Evolutionary conservation across 2,888 invertebrate genomes (phyloP), one percentile per base, ranked within the genome.

Genomic region (Cheilosia soror): DNA sequence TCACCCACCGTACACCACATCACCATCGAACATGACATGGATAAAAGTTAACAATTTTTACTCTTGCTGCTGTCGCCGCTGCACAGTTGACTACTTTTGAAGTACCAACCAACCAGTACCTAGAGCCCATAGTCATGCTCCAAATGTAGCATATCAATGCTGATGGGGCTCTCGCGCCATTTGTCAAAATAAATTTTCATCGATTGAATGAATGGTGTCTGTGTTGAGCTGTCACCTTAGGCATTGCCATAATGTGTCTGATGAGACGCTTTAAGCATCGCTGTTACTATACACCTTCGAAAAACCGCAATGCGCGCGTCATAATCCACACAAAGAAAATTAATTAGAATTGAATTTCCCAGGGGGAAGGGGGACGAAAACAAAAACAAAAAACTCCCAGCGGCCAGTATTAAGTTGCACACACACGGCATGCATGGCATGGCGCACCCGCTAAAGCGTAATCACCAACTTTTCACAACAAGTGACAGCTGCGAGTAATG

Each of bases 401-500:
- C 49, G 57, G 58, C 51, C 51, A 31, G 62, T 80, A 80, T 80
- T 75, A 68, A 51, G 71, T 72, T 77, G 49, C 72, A 68, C 42
- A 60, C 7, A 25, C 69, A 75, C 69, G 20, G 20, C 20, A 20
- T 20, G 20, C 20, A 20, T 20, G 20, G 57, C 66, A 73, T 25
- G 20, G 20, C 51, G 44, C 72, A 44, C 55, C 66, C 73, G 73
- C 55, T 72, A 49, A 65, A 65, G 65, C 65, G 40, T 81, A 80
- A 84, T 75, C 84, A 55, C 2, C 51, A 69, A 40, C 63, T 57
- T 62, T 57, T 55, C 63, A 69, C 42, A 63, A 33, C 20, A 71
- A 80, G 53, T 80, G 80, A 80, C 84, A 80, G 75, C 75, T 80
- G 80, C 75, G 65, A 80, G 71, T 76, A 84, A 84, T 84, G 75